phyloP scores from a whole-genome alignment of 1,140 invertebrate species.

The Hyles vespertilio region DNA sequence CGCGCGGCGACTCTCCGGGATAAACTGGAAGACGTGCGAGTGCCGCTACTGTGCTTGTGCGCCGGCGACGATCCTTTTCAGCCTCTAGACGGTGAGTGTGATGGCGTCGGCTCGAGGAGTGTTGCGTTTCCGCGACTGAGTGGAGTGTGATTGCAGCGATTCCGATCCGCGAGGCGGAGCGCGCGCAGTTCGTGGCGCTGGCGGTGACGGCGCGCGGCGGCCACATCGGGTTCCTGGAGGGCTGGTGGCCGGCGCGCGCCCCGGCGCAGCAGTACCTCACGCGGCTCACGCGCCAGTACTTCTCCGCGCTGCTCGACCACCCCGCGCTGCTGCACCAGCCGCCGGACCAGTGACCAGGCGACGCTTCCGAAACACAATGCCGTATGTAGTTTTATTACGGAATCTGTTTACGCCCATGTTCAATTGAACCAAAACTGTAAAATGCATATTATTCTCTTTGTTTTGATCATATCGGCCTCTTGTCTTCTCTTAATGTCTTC shows the following conservation, averaged over 20 bases:
- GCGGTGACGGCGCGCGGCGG: conserved; percentile 88
- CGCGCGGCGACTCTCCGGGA: conserved; percentile 82
- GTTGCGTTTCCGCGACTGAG: no score
- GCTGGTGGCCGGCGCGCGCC: conserved; percentile 78
- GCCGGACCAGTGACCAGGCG: not conserved
- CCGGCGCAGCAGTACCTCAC: conserved; percentile 77
- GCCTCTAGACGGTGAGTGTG: conserved; percentile 73
- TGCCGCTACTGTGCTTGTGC: conserved; percentile 86
- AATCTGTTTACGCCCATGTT: no score
- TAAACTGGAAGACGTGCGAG: conserved; percentile 82
- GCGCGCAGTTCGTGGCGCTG: conserved; percentile 79
- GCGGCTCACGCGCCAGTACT: conserved; percentile 81
- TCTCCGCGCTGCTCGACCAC: conserved; percentile 57
- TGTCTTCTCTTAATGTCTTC: no score
- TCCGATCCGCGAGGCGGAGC: conserved; percentile 69
- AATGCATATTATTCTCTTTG: no score
- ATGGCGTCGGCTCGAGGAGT: no score
- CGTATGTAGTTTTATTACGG: no score
- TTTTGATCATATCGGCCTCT: no score
- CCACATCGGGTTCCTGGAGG: conserved; percentile 91
- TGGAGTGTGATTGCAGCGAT: conserved; percentile 15
- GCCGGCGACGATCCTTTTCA: conserved; percentile 93
- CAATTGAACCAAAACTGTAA: no score
- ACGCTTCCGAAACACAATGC: not conserved
- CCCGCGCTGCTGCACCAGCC: conserved; percentile 27